These are phyloP conservation scores for Paradisaea rubra DNA, from an alignment of 2,113 vertebrate species.

Conservation along the genomic window DNA sequence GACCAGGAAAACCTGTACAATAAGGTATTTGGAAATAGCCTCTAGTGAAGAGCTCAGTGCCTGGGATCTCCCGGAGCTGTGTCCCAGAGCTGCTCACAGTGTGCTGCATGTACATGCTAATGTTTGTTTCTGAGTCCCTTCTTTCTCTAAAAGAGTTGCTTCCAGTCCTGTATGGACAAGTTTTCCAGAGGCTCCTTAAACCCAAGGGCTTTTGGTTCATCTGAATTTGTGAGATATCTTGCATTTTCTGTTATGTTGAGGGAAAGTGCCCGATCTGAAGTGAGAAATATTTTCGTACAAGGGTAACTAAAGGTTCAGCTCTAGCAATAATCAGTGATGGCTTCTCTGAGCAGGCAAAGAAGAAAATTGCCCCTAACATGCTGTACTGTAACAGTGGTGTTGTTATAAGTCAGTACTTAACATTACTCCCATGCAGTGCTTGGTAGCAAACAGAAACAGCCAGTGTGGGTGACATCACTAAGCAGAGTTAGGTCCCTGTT, in stretches of 20 bases:
- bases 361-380: not conserved
- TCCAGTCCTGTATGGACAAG: not conserved
- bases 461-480: accelerated
- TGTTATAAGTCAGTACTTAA: not conserved
- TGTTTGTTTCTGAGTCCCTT: not conserved
- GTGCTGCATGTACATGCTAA: not conserved
- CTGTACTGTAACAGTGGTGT: not conserved
- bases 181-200: not conserved
- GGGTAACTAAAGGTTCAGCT: not conserved
- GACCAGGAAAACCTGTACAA: not conserved
- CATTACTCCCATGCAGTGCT: not conserved
- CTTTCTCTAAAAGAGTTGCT: not conserved
- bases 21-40: not conserved
- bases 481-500: not conserved
- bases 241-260: not conserved
- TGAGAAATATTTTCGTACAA: not conserved
- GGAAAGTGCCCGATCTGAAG: not conserved
- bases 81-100: not conserved
- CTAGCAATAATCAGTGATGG: not conserved
- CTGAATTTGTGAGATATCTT: not conserved
- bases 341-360: not conserved
- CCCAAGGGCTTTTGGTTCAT: not conserved
- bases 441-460: not conserved
- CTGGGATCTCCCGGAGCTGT: not conserved
- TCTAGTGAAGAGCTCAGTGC: not conserved